Base-by-base conservation (phyloP, 2,113 vertebrate genomes). In the Hemiscyllium ocellatum region DNA sequence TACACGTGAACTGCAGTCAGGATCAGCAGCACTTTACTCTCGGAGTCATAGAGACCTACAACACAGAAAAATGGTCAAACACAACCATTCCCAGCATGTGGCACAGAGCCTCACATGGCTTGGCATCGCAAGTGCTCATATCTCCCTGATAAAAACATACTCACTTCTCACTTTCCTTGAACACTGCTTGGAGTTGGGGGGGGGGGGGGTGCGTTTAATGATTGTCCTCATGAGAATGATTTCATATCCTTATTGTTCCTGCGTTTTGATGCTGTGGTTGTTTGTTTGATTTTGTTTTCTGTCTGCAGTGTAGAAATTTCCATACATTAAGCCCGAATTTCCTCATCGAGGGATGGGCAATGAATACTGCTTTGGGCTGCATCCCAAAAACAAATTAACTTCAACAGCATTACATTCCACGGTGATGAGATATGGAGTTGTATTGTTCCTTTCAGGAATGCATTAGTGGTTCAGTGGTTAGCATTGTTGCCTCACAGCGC, bases 231-330 rank as follows among this genome's bases (percentile, higher is more conserved):
- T 1, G 78, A 37, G 87, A 26, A 33, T 90, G 87, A 90, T 52
- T 90, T 90, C 52, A 90, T 90, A 17, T 33, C 87, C 87, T 90
- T 90, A 17, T 61, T 90, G 87, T 90, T 90, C 86, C 56, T 33
- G 50, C 13, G 50, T 56, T n/a, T 5, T 61, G 52, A 56, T 90
- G 50, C 61, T 50, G 22, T 47, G 85, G 52, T 56, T 61, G 50
- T 10, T 33, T 61, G 24, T 26, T 72, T 72, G 56, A 61, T 61
- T 12, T 12, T 12, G 17, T 24, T 90, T 56, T 33, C 87, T 4
- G 7, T 33, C 50, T 33, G 86, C 2, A 5, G 12, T n/a, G 87
- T 61, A 52, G 87, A 90, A 90, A 90, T 90, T 90, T 61, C 87
- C 87, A 33, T 29, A 90, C 3, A 29, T 90, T n/a, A 10, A 17